Percentiles rank a stretch among this genome's conserved stretches.
Evolutionary conservation across 2,888 invertebrate genomes (phyloP).

Genomic region (Drosophila paracracens): DNA sequence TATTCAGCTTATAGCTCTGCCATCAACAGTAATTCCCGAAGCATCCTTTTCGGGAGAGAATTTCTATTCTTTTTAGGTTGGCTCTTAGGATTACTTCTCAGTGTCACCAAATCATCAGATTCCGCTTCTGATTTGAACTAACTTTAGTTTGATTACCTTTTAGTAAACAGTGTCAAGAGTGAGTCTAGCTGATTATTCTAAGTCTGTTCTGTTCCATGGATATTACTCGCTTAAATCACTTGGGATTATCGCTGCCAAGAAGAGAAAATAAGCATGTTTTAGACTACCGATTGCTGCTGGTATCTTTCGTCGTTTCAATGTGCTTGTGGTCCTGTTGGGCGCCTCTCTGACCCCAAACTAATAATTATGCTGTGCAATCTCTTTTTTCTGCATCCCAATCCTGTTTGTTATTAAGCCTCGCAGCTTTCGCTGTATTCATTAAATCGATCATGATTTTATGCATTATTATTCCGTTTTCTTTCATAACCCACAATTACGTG

Average conservation of each 20-base stretch:
- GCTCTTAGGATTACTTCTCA: not conserved
- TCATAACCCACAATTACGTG: constrained; percentile 27
- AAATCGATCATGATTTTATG: constrained; percentile 12
- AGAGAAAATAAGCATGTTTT: not conserved
- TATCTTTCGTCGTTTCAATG: not conserved
- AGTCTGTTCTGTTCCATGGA: not conserved
- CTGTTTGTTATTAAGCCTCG: not conserved
- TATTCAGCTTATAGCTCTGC: not conserved
- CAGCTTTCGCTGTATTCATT: constrained; percentile 24
- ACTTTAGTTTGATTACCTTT: not conserved
- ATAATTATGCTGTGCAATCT: not conserved
- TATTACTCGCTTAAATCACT: not conserved
- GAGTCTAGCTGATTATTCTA: not conserved
- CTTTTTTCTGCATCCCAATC: not conserved
- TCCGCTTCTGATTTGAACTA: not conserved
- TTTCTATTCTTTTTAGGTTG: not conserved
- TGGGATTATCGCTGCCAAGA: not conserved
- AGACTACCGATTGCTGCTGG: not conserved
- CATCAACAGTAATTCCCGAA: not conserved
- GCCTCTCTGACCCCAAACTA: not conserved
- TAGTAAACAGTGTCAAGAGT: not conserved
- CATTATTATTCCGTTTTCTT: constrained; percentile 7
- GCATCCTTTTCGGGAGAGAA: not conserved
- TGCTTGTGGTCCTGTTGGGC: too few species aligned
- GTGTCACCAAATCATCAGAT: not conserved